Conservation (phyloP, 2,797 vertebrate species). For the Spinus pinus region DNA sequence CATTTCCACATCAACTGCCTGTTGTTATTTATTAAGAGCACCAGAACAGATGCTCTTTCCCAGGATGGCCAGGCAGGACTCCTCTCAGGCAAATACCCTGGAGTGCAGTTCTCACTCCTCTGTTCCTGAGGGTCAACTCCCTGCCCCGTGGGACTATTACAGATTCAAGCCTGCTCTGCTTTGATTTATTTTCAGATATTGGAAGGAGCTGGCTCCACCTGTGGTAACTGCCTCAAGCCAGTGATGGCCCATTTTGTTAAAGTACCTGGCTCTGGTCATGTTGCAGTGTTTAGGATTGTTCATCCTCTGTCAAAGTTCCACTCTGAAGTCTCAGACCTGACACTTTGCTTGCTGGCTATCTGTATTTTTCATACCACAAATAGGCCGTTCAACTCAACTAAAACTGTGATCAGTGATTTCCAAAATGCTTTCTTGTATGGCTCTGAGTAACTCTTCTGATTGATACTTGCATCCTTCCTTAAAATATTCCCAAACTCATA, state of each 20-base stretch:
- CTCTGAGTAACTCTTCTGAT: neutral
- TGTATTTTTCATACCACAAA: neutral
- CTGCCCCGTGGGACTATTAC: rapidly evolving
- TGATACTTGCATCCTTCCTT: neutral
- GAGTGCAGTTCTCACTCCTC: neutral
- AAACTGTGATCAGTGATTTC: neutral
- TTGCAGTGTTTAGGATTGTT: neutral
- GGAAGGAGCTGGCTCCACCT: neutral
- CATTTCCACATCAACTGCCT: neutral
- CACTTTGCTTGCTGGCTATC: neutral
- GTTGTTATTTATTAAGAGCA: neutral
- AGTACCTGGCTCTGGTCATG: neutral
- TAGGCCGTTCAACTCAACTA: neutral
- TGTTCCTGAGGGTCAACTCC: neutral
- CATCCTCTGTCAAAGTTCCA: neutral
- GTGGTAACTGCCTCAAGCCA: neutral
- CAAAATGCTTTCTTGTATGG: neutral
- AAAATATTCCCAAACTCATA: neutral
- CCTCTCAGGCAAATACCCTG: neutral
- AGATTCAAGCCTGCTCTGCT: neutral
- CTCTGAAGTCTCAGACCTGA: neutral
- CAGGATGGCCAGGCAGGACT: neutral
- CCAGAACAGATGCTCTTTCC: neutral
- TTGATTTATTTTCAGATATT: neutral
- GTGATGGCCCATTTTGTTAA: neutral